Evolutionary conservation across 2,888 invertebrate species (phyloP), one percentile per base, ranked within the genome.

Genomic region (Dicranocentrus wangi): DNA sequence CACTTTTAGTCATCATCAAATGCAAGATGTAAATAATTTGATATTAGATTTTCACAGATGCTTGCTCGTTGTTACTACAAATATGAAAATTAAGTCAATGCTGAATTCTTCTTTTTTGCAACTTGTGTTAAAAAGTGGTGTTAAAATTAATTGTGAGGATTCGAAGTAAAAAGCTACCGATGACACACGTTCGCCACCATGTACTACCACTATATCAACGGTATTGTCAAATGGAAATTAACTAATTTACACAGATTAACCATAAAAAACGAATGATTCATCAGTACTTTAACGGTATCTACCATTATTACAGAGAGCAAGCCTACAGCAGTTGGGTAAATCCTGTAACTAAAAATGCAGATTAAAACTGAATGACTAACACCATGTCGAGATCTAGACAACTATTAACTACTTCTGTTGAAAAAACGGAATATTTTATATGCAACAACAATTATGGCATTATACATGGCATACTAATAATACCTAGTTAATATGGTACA

Each of bases 321-420:
- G 25, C 19, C n/a, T n/a, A 32, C 32, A 47, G 60, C 27, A 17
- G 69, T 23, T 17, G 19, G 32, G 47, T 61, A 70, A 39, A 53
- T 25, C 27, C 15, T 65, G 19, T 28, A 68, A 68, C 25, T 78
- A 70, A 71, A 78, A 65, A 61, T 70, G 53, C 61, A 78, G 47
- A 42, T 71, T 78, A 78, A 78, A 70, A 71, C 70, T 71, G 78
- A 71, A 78, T 78, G 78, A 78, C 78, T 78, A 78, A 78, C 78
- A 71, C 63, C 70, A 63, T 69, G 78, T 71, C 78, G 78, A 78
- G 78, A 78, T 78, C 78, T 78, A 78, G 69, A 53, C 17, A 69
- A 76, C 70, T 63, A 78, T n/a, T n/a, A n/a, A n/a, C 78, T 63
- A 61, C 42, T 61, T 65, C 55, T 55, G n/a, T 70, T 51, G 61